Conservation (phyloP, 1,140 invertebrate species). For the Aphaenogaster ashmeadi region DNA sequence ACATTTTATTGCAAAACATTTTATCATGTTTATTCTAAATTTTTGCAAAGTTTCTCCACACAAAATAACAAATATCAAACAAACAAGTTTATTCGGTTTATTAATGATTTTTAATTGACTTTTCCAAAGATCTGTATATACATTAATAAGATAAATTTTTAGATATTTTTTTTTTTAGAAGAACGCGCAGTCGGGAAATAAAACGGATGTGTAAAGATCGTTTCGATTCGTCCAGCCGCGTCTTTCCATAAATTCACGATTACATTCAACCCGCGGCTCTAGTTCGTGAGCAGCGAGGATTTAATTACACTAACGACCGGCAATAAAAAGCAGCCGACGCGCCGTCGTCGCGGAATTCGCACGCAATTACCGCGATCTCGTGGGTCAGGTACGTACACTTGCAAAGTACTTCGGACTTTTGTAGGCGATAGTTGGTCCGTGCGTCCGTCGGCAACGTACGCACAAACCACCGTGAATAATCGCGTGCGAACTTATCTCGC, state of each 20-base stretch:
- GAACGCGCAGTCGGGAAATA: not conserved
- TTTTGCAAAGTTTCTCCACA: not conserved
- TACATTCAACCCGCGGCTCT: constrained; percentile 35
- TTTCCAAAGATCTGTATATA: not conserved
- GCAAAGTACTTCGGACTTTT: constrained; percentile 42
- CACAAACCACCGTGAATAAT: constrained; percentile 62
- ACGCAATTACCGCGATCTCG: constrained; percentile 74
- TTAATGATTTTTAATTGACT: not conserved
- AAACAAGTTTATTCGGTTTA: not conserved
- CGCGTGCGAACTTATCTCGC: constrained; percentile 55
- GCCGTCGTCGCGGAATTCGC: constrained; percentile 77
- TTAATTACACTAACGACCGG: constrained; percentile 78
- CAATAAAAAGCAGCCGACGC: constrained; percentile 76
- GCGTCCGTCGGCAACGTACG: constrained; percentile 25
- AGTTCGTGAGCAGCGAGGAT: constrained; percentile 65
- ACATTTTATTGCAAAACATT: not conserved
- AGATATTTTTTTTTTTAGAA: not conserved
- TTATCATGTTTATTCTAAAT: not conserved
- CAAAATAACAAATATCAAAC: not conserved
- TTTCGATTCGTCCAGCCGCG: constrained; percentile 34
- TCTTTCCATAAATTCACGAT: constrained; percentile 61
- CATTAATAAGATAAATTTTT: not conserved
- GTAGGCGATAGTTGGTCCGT: constrained; percentile 35
- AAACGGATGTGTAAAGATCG: constrained; percentile 8
- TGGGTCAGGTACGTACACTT: constrained; percentile 66